Evolutionary conservation across 2,888 invertebrate species (phyloP), one percentile per base, ranked within the genome.

Genomic region (Temnothorax ravouxi): DNA sequence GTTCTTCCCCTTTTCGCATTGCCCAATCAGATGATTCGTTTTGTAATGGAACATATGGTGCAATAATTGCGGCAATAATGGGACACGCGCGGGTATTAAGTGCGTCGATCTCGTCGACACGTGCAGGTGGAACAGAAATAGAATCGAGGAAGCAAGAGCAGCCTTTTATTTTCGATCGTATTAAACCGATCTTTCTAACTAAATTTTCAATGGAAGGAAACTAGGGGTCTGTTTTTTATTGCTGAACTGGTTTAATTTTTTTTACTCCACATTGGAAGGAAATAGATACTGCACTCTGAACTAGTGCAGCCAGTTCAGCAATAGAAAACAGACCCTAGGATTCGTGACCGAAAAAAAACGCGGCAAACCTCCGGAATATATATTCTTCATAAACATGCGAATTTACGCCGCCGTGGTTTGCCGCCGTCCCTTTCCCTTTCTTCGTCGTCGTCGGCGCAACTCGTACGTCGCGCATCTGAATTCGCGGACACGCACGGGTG

Each of bases 401-500:
- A 59, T 59, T 34, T 59, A 15, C 18, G 44, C 11, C n/a, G n/a
- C 62, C 5, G 44, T 47, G 4, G 11, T 71, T 41, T 18, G 9
- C 56, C 38, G 11, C 18, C 6, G 9, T 54, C 44, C 41, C 41
- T 74, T 9, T 52, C 21, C 29, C 8, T 15, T 44, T 50, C 8
- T 6, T 69, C 34, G 4, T 34, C 62, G 6, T 50, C 74, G 52
- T 44, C 29, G 29, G 44, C 9, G 62, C 81, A 62, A 50, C 18
- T 54, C 52, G 41, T 8, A 34, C 29, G 41, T 62, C n/a, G 34
- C 79, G n/a, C 21, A 71, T 18, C 44, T 64, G 74, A 74, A 54
- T 74, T 38, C 62, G 44, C 29, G 44, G 25, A 8, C 25, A 77
- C 66, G 76, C 76, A 41, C 25, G 41, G 76, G 11, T 66, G 77